Percentiles rank a stretch among this genome's conserved stretches.
phyloP scores from a whole-genome alignment of 2,888 invertebrate genomes.

The Galeruca laticollis region DNA sequence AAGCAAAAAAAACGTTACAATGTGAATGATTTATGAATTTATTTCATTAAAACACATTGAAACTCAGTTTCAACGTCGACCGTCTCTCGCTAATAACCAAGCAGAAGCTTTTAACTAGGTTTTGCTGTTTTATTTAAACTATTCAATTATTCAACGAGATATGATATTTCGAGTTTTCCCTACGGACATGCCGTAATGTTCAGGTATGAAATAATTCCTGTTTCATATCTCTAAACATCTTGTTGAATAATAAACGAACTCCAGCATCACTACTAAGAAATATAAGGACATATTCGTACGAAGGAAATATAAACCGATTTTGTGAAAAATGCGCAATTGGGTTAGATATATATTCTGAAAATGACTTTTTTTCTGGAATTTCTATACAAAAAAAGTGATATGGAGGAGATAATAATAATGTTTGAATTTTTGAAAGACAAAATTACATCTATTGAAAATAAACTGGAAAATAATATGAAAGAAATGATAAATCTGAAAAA shows the following conservation, averaged over 20 bases:
- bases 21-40: background rate
- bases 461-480: no score
- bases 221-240: constrained; percentile 2
- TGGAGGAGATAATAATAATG: no score
- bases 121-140: constrained; percentile 4
- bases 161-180: background rate
- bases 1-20: background rate
- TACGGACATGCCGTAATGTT: background rate
- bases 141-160: background rate
- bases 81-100: background rate
- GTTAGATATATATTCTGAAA: background rate
- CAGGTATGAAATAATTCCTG: constrained; percentile 1
- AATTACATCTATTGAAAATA: no score
- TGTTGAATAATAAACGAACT: background rate
- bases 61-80: background rate
- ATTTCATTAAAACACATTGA: background rate
- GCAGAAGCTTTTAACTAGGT: constrained; percentile 4
- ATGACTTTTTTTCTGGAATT: background rate
- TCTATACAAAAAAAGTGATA: no score
- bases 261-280: background rate
- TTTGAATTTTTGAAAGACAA: no score
- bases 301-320: background rate
- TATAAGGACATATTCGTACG: background rate
- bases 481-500: no score
- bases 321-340: background rate